Base-by-base conservation (phyloP, 2,888 invertebrate genomes). In the Microctonus brassicae region DNA sequence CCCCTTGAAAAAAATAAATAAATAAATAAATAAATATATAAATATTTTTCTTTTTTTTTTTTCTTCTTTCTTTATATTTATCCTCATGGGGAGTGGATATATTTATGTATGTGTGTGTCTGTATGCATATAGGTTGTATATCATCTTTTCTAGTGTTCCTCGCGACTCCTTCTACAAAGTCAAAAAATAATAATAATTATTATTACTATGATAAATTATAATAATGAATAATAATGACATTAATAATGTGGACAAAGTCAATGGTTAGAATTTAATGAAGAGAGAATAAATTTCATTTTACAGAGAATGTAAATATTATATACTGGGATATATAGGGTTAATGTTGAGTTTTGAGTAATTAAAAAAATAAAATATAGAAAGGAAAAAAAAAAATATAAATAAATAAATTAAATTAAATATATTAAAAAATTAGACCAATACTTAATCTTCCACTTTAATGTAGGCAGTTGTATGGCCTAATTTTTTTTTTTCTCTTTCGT, bases 131-230 rank as follows among this genome's bases (percentile, higher is more conserved):
- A 20, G 33, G 36, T 29, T 29, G 36, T 29, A 36, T 47, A 42
- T 61, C 36, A 22, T 36, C 11, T n/a, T 73, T 72, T 77, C 71
- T 72, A 73, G 75, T 78, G 76, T 76, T 77, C 77, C 77, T 80
- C 76, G 73, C 77, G 80, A 78, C 79, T 80, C 79, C 79, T 79
- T 78, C 78, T 80, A 76, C 77, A 77, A 78, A 77, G 79, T 80
- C 80, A 80, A 72, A 67, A 71, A 66, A 60, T 64, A 68, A 69
- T 61, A 63, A 52, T 29, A 65, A 65, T 20, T 58, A 36, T 47
- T 29, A 53, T 20, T 47, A 47, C 7, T 29, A 29, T 29, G 29
- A 29, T 29, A 29, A 29, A 7, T 5, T 29, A 65, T 34, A 53
- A 62, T 22, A 58, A 65, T 52, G n/a, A 67, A 71, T 39, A 62